Evolutionary conservation across 2,888 invertebrate genomes (phyloP).

Genomic region (Catotricha subobsoleta): DNA sequence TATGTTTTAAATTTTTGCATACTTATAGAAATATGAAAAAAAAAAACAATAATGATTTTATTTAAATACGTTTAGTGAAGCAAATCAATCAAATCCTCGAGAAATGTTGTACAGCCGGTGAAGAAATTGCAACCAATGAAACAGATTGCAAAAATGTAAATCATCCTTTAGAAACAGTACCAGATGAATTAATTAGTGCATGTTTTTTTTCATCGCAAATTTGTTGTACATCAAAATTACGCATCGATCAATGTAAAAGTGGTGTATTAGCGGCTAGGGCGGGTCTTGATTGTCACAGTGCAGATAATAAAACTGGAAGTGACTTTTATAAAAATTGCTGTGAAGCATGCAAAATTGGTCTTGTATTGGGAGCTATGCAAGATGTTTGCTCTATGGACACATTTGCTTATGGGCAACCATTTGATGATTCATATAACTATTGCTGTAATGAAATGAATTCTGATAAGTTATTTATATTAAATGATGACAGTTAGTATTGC

Average conservation of each 20-base stretch:
- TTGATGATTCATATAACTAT: constrained; percentile 40
- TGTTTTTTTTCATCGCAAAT: constrained; percentile 44
- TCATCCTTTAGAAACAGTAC: constrained; percentile 35
- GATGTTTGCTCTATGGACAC: constrained; percentile 35
- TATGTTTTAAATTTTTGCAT: too few relatives aligned
- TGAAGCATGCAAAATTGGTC: constrained; percentile 43
- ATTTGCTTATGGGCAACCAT: constrained; percentile 36
- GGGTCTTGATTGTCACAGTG: not conserved
- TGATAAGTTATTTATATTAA: constrained; percentile 7
- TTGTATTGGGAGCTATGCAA: constrained; percentile 37
- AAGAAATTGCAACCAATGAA: constrained; percentile 31
- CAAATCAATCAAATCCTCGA: not conserved
- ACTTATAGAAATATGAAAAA: too few relatives aligned
- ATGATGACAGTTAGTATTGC: constrained; percentile 6
- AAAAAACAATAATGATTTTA: too few relatives aligned
- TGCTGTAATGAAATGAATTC: constrained; percentile 34
- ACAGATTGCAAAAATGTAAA: constrained; percentile 32
- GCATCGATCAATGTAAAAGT: constrained; percentile 22
- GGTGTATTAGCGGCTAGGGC: constrained; percentile 15
- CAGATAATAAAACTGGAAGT: constrained; percentile 1
- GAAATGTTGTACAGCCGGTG: constrained; percentile 35
- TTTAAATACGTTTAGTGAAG: not conserved
- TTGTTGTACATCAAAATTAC: constrained; percentile 39
- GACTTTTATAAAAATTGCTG: constrained; percentile 36
- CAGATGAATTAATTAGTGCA: constrained; percentile 36